Percentiles rank a stretch among this genome's conserved stretches.
Conservation (phyloP, 1,140 invertebrate genomes). For the Atta cephalotes region DNA sequence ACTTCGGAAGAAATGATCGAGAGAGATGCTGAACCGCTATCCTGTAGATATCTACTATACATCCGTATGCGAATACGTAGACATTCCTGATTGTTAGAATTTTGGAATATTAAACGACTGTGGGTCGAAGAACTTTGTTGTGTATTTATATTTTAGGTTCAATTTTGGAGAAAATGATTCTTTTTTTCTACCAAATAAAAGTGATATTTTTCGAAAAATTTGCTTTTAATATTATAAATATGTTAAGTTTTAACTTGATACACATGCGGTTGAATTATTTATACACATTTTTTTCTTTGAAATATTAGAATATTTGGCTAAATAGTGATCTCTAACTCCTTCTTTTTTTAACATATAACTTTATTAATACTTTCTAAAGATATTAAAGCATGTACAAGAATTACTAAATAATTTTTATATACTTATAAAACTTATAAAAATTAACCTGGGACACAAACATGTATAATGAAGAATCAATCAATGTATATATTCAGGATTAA, state of each 20-base stretch:
- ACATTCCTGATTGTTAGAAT: slow-evolving; percentile 68
- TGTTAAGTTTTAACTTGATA: not conserved
- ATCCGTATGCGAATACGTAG: not conserved
- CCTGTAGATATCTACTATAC: not conserved
- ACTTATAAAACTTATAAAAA: no score
- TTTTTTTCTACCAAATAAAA: not conserved
- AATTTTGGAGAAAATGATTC: not conserved
- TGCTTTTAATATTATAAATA: not conserved
- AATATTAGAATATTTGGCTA: no score
- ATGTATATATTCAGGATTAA: no score
- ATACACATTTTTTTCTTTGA: no score
- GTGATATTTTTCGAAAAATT: not conserved
- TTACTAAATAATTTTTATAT: no score
- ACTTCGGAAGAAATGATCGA: slow-evolving; percentile 61
- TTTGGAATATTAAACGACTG: slow-evolving; percentile 75
- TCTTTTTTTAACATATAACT: no score
- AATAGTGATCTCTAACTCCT: no score
- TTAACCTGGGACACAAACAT: no score
- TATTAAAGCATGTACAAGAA: no score
- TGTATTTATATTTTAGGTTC: not conserved
- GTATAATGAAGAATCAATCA: no score
- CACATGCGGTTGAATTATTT: not conserved
- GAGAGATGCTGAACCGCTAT: slow-evolving; percentile 41
- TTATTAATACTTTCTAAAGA: no score
- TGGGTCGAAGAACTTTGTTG: slow-evolving; percentile 17